phyloP scores from a whole-genome alignment of 2,113 vertebrate genomes.

The Ibidorhyncha struthersii region DNA sequence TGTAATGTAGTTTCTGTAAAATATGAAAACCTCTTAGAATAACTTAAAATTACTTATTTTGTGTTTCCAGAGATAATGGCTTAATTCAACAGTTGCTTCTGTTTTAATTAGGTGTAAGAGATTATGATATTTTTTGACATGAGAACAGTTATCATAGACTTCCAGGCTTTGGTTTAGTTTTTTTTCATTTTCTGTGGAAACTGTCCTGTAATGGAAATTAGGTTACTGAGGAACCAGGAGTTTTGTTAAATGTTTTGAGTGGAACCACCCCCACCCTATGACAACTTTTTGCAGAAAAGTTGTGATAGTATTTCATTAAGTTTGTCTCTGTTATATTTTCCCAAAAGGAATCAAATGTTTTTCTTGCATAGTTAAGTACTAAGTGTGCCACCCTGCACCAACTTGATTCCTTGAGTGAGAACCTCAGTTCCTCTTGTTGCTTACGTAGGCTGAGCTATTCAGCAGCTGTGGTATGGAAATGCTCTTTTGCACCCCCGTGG shows the following conservation, averaged over 20 bases:
- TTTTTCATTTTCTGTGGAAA: neutral
- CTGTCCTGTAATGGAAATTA: neutral
- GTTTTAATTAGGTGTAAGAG: neutral
- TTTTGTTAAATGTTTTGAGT: neutral
- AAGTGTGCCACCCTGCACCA: neutral
- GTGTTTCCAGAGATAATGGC: neutral
- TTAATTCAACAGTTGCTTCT: neutral
- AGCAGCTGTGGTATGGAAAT: neutral
- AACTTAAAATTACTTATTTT: neutral
- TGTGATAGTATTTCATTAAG: neutral
- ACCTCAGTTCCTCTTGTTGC: neutral
- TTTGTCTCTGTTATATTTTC: neutral
- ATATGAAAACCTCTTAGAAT: neutral
- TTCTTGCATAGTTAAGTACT: neutral
- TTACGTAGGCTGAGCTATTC: rapidly evolving
- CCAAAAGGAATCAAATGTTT: neutral
- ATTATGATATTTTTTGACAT: neutral
- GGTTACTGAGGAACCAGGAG: neutral
- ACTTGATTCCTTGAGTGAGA: neutral
- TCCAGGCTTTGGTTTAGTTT: neutral
- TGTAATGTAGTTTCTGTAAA: neutral
- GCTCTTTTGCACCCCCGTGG: neutral
- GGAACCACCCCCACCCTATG: neutral
- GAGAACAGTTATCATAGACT: neutral
- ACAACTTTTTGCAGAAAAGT: neutral